Evolutionary conservation across 2,888 invertebrate species (phyloP).

Genomic region (Dicyrtoma fusca): DNA sequence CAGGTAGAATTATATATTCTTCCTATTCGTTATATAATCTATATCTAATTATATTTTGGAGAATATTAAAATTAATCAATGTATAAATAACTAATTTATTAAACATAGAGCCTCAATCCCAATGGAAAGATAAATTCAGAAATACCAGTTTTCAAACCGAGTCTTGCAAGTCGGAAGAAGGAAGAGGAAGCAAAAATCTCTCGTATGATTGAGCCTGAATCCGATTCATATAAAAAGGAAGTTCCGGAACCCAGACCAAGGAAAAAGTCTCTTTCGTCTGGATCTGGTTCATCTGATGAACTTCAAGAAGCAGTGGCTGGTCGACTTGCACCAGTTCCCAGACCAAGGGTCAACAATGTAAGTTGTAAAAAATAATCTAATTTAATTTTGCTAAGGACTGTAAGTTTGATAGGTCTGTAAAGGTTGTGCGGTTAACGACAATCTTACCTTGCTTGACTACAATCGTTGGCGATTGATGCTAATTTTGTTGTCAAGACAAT

Average conservation of each 20-base stretch:
- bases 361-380: no score
- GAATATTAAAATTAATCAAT: no score
- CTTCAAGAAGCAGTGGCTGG: constrained; percentile 42
- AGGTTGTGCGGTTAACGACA: no score
- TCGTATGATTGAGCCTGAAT: constrained; percentile 53
- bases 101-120: constrained; percentile 71
- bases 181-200: constrained; percentile 56
- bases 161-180: constrained; percentile 46
- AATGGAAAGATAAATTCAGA: constrained; percentile 55
- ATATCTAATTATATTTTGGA: no score
- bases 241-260: constrained; percentile 71
- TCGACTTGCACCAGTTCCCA: constrained; percentile 50
- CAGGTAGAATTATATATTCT: constrained; percentile 59
- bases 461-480: neutral
- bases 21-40: no score
- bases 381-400: no score
- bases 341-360: constrained; percentile 52
- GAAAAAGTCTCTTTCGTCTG: constrained; percentile 65
- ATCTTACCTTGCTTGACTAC: no score
- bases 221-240: constrained; percentile 56
- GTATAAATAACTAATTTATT: no score
- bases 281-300: constrained; percentile 50
- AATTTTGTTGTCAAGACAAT: neutral
- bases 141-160: constrained; percentile 35
- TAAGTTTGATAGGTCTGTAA: no score